These are phyloP conservation scores for Leguminivora glycinivorella DNA, from an alignment of 1,140 invertebrate species.

Conservation along the genomic window DNA sequence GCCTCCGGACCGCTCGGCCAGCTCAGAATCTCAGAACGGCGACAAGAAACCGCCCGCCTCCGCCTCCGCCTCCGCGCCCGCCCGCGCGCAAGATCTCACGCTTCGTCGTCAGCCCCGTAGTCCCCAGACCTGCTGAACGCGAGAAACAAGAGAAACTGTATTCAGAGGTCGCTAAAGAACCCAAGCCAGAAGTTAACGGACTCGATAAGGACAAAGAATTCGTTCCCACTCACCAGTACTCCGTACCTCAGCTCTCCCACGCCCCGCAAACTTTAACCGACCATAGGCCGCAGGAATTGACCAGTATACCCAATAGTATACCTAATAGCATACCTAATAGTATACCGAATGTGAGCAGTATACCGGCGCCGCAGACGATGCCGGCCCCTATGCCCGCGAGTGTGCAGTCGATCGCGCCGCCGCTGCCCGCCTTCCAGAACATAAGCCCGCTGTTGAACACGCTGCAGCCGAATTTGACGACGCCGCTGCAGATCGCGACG, in stretches of 20 bases:
- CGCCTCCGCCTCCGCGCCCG: too few species aligned
- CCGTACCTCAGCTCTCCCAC: slow-evolving; percentile 38
- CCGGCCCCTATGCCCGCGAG: too few species aligned
- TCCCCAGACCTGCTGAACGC: slow-evolving; percentile 73
- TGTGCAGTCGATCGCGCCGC: background rate
- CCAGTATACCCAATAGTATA: background rate
- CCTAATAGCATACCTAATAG: background rate
- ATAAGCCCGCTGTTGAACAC: slow-evolving; percentile 41
- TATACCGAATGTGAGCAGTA: background rate
- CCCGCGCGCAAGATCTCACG: slow-evolving; percentile 87
- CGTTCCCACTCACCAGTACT: slow-evolving; percentile 66
- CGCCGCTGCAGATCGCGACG: slow-evolving; percentile 67
- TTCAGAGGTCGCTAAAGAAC: slow-evolving; percentile 32
- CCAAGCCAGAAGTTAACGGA: slow-evolving; percentile 21
- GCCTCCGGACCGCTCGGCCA: slow-evolving; percentile 54
- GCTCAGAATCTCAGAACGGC: slow-evolving; percentile 57
- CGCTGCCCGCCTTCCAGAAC: background rate
- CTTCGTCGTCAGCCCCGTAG: slow-evolving; percentile 88
- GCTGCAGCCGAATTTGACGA: slow-evolving; percentile 57
- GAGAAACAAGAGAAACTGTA: slow-evolving; percentile 26
- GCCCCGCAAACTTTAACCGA: slow-evolving; percentile 46
- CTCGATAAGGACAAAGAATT: slow-evolving; percentile 34
- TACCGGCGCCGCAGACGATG: background rate
- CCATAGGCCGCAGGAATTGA: slow-evolving; percentile 40
- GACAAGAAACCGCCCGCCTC: slow-evolving; percentile 61